Percentiles rank a stretch among this genome's conserved stretches.
Evolutionary conservation across 2,888 invertebrate genomes (phyloP).

Genomic region (Acronicta leporina): DNA sequence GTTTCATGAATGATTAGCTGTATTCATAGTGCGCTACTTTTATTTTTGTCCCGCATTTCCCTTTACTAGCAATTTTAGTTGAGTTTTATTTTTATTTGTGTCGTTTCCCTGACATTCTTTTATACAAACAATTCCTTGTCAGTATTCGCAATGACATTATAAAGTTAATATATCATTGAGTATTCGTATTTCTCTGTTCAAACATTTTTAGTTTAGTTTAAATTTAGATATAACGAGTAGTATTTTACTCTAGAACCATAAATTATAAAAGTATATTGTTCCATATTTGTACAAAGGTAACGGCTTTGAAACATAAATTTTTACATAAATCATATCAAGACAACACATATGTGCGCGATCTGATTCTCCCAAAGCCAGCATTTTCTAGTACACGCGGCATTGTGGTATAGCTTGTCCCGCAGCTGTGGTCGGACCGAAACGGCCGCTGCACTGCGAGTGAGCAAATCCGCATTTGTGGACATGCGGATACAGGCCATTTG

Average conservation of each 20-base stretch:
- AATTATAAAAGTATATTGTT: too few relatives aligned
- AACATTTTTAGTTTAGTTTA: too few relatives aligned
- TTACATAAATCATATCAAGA: conserved; percentile 11
- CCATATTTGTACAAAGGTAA: too few relatives aligned
- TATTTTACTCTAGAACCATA: too few relatives aligned
- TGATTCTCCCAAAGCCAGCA: conserved; percentile 12
- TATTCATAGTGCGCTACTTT: conserved; percentile 4
- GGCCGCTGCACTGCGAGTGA: conserved; percentile 50
- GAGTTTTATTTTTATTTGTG: too few relatives aligned
- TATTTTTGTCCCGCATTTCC: conserved; percentile 6
- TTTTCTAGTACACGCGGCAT: conserved; percentile 34
- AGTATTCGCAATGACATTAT: too few relatives aligned
- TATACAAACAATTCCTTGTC: conserved; percentile 9
- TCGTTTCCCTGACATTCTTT: too few relatives aligned
- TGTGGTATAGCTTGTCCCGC: conserved; percentile 38
- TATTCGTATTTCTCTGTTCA: too few relatives aligned
- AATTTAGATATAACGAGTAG: too few relatives aligned
- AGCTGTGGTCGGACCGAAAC: conserved; percentile 54
- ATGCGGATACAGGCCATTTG: conserved; percentile 33
- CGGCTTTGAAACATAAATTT: too few relatives aligned
- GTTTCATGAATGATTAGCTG: not conserved
- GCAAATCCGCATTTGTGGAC: conserved; percentile 52
- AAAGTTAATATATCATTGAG: too few relatives aligned
- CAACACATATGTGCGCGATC: conserved; percentile 7
- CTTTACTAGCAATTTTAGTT: conserved; percentile 2